phyloP scores from a whole-genome alignment of 2,113 vertebrate genomes.

The Myrmophylax atrothorax region DNA sequence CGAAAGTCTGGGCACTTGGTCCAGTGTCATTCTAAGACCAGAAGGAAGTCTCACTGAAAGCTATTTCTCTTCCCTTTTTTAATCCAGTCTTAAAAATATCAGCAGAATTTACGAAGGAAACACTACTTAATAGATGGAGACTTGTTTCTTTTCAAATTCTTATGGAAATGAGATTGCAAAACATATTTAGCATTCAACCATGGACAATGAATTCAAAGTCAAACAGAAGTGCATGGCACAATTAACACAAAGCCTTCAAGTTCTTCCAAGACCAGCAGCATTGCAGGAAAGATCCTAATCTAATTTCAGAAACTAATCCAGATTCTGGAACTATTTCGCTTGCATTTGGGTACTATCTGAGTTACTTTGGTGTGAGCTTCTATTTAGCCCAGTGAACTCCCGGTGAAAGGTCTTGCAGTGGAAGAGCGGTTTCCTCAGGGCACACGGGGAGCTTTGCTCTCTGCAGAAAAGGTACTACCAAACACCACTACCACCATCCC shows the following conservation, averaged over 20 bases:
- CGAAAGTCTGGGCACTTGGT: accelerated
- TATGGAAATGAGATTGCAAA: background rate
- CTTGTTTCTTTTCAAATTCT: background rate
- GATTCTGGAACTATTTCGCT: background rate
- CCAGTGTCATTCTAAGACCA: background rate
- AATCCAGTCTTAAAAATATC: background rate
- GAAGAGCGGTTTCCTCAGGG: background rate
- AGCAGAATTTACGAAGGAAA: background rate
- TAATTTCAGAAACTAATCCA: background rate
- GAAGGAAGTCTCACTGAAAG: background rate
- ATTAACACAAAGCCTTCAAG: background rate
- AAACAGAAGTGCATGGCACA: accelerated
- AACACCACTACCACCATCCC: background rate
- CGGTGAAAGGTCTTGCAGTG: accelerated
- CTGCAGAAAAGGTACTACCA: background rate
- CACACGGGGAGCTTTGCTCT: background rate
- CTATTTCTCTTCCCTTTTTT: background rate
- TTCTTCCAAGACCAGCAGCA: background rate
- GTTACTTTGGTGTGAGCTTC: background rate
- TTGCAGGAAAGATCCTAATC: background rate
- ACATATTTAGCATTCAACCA: background rate
- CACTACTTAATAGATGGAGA: background rate
- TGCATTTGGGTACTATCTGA: accelerated
- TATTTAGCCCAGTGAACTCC: background rate
- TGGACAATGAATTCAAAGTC: background rate